Conservation (phyloP, 2,888 invertebrate species). For the Acleris laterana region DNA sequence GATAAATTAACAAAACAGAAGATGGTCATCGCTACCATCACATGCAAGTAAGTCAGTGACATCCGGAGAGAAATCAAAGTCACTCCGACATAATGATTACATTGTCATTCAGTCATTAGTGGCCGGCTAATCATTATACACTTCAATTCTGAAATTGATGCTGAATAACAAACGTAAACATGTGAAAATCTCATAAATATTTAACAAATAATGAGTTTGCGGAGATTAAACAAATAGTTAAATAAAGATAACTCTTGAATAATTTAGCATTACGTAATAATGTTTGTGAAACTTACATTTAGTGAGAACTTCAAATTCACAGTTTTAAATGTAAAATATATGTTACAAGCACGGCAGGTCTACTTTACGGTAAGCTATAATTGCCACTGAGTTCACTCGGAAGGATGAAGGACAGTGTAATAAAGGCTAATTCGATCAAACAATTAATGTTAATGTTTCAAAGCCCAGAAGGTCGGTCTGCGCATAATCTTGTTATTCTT, state of each 20-base stretch:
- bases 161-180: constrained; percentile 2
- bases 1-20: not conserved
- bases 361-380: not conserved
- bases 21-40: not conserved
- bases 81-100: not conserved
- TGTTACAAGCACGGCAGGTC: not conserved
- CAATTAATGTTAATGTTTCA: constrained; percentile 11
- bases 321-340: not conserved
- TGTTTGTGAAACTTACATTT: not conserved
- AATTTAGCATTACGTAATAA: not conserved
- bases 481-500: too few relatives aligned
- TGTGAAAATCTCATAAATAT: not conserved
- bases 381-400: constrained; percentile 3
- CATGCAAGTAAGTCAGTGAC: not conserved
- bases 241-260: too few relatives aligned
- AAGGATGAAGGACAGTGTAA: constrained; percentile 15
- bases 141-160: not conserved
- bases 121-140: not conserved
- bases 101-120: constrained; percentile 1
- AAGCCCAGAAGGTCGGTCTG: not conserved
- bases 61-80: not conserved
- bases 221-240: too few relatives aligned
- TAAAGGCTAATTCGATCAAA: constrained; percentile 16
- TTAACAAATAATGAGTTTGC: too few relatives aligned
- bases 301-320: not conserved